A percentile compares a stretch with the other conserved stretches of the same genome.
phyloP scores from a whole-genome alignment of 2,113 vertebrate species.

The Apodemus sylvaticus region DNA sequence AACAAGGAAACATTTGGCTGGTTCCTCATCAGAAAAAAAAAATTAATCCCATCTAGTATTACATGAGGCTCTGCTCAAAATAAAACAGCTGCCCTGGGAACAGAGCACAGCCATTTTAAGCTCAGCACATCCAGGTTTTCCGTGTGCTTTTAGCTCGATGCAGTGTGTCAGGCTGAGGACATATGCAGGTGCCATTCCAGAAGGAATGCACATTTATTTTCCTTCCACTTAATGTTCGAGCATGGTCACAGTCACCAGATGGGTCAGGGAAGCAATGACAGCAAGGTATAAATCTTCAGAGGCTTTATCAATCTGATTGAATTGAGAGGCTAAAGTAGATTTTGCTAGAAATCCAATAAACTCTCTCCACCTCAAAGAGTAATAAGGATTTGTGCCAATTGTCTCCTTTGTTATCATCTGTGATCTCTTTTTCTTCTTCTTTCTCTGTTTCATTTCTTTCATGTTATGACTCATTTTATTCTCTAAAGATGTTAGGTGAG shows the following conservation, averaged over 20 bases:
- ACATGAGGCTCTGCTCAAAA: constrained; percentile 72
- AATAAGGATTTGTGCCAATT: constrained; percentile 54
- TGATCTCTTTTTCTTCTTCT: constrained; percentile 8
- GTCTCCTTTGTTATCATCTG: constrained; percentile 51
- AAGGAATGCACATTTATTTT: constrained; percentile 78
- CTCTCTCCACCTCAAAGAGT: constrained; percentile 66
- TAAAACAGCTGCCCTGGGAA: constrained; percentile 70
- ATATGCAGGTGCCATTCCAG: constrained; percentile 60
- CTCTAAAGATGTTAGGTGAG: not conserved
- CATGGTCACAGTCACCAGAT: constrained; percentile 73
- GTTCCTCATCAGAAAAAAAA: constrained; percentile 66
- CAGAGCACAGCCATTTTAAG: not conserved
- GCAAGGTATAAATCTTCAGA: constrained; percentile 72
- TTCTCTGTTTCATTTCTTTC: constrained; percentile 41
- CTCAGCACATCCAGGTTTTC: constrained; percentile 40
- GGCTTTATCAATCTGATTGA: constrained; percentile 75
- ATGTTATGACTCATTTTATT: constrained; percentile 14
- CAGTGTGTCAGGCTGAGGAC: constrained; percentile 60
- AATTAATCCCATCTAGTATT: constrained; percentile 70
- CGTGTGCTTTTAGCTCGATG: constrained; percentile 33
- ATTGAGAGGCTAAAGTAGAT: constrained; percentile 73
- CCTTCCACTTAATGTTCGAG: constrained; percentile 67
- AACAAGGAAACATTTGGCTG: constrained; percentile 72
- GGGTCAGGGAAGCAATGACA: constrained; percentile 71
- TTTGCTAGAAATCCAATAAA: constrained; percentile 79